Conservation (phyloP, 2,888 invertebrate species). For the Acronicta psi region DNA sequence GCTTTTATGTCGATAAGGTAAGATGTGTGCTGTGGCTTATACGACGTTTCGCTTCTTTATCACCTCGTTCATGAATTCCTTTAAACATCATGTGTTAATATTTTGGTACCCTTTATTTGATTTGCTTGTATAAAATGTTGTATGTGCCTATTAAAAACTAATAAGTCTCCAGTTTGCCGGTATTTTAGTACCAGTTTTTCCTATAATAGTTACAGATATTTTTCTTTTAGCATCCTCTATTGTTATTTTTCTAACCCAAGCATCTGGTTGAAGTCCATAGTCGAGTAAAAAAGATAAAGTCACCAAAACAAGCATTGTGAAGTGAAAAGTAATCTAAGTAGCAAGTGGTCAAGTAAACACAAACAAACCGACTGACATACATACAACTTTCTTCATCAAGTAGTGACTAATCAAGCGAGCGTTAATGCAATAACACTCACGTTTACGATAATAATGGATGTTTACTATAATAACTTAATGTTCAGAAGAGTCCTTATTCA, state of each 20-base stretch:
- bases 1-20: conserved; percentile 87
- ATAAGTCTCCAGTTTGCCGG: too few species aligned
- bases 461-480: conserved; percentile 23
- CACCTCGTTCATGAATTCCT: conserved; percentile 26
- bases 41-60: conserved; percentile 38
- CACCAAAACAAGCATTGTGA: background rate
- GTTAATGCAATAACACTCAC: conserved; percentile 26
- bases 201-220: too few species aligned
- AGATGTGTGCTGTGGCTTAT: conserved; percentile 62
- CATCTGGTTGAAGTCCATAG: too few species aligned
- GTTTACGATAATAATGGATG: conserved; percentile 37
- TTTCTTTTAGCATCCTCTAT: too few species aligned
- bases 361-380: background rate
- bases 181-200: too few species aligned
- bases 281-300: too few species aligned
- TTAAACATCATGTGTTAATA: conserved; percentile 23
- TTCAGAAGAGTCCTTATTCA: conserved; percentile 23
- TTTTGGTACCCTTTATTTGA: conserved; percentile 13
- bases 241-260: too few species aligned
- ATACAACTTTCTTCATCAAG: conserved; percentile 22
- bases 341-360: conserved; percentile 5
- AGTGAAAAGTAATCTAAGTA: background rate
- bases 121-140: conserved; percentile 1
- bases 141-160: too few species aligned
- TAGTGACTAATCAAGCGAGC: conserved; percentile 37